These are phyloP conservation scores for Drosophila insularis DNA, from an alignment of 1,140 invertebrate genomes.

Conservation along the genomic window DNA sequence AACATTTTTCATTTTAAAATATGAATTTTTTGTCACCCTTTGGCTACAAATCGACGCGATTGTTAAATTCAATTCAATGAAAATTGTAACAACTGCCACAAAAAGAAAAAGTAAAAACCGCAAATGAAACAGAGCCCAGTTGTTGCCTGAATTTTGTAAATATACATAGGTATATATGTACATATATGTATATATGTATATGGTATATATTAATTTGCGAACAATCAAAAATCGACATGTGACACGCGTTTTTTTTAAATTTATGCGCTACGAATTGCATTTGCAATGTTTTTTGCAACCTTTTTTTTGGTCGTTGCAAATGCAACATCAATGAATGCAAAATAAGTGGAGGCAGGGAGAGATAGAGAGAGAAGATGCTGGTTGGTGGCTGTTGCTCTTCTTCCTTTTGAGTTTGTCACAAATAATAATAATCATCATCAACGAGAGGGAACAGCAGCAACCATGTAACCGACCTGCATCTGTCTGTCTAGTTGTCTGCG, in stretches of 20 bases:
- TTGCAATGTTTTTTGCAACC: conserved; percentile 63
- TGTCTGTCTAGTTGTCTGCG: conserved; percentile 29
- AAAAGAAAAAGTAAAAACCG: conserved; percentile 31
- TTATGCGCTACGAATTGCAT: conserved; percentile 81
- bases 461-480: conserved; percentile 63
- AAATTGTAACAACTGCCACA: conserved; percentile 7
- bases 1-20: not conserved
- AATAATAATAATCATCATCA: conserved; percentile 61
- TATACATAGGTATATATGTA: not conserved
- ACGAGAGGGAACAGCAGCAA: conserved; percentile 25
- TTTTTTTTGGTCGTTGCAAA: conserved; percentile 55
- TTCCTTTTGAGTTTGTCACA: conserved; percentile 46
- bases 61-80: not conserved
- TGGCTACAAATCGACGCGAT: not conserved
- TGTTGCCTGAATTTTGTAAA: not conserved
- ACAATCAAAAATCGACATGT: conserved; percentile 82
- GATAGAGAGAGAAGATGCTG: conserved; percentile 12
- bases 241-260: conserved; percentile 81
- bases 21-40: not conserved
- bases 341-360: conserved; percentile 38
- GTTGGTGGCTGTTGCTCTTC: conserved; percentile 7
- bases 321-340: conserved; percentile 69
- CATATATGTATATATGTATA: conserved; percentile 34
- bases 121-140: conserved; percentile 32
- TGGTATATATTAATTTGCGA: conserved; percentile 80